These are phyloP conservation scores for Python bivittatus DNA, from an alignment of 2,113 vertebrate species.

Conservation along the genomic window DNA sequence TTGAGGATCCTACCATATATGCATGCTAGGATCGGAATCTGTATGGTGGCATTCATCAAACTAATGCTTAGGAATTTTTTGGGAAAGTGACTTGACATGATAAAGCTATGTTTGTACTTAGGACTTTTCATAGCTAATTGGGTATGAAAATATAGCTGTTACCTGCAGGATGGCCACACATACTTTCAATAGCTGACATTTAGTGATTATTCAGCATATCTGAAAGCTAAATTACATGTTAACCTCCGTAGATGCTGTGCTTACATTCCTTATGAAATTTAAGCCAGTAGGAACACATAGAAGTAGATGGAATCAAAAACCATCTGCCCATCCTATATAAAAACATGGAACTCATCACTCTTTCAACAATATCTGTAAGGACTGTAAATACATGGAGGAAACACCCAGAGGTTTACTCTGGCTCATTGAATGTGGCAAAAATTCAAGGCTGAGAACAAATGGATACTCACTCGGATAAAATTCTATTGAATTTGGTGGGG, in stretches of 20 bases:
- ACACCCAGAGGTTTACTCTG: background rate
- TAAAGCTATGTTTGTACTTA: background rate
- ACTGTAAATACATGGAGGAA: background rate
- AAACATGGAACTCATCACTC: constrained; percentile 28
- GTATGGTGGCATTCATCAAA: background rate
- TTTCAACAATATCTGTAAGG: fast-evolving
- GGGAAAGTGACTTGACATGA: background rate
- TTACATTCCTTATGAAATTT: constrained; percentile 33
- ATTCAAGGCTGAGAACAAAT: background rate
- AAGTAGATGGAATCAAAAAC: constrained; percentile 12
- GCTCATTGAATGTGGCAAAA: background rate
- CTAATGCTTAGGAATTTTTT: background rate
- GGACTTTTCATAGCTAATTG: constrained; percentile 38
- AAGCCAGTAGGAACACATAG: constrained; percentile 21
- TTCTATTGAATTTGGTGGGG: background rate
- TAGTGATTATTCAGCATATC: constrained; percentile 18
- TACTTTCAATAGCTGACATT: constrained; percentile 30
- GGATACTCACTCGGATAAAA: background rate
- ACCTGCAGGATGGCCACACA: constrained; percentile 39
- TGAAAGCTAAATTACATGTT: constrained; percentile 25
- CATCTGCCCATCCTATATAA: constrained; percentile 23
- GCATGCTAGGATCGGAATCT: background rate
- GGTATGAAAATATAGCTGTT: background rate
- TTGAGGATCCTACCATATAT: background rate
- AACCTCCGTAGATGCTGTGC: background rate